Evolutionary conservation across 2,797 vertebrate genomes (phyloP).

Genomic region (Mallotus villosus): DNA sequence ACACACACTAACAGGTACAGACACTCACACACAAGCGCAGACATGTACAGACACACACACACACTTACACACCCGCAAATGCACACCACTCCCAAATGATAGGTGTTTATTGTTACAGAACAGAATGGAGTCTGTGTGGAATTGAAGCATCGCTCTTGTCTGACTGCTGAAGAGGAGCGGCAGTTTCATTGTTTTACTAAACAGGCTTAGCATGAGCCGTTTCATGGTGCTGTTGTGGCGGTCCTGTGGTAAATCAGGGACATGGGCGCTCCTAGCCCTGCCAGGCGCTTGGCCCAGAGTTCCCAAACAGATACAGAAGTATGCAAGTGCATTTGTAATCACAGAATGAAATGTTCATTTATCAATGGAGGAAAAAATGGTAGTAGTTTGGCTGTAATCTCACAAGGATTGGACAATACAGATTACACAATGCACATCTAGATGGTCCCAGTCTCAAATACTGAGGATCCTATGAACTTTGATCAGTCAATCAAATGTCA

Average conservation of each 20-base stretch:
- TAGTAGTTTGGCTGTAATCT: neutral
- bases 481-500: neutral
- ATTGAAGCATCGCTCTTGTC: conserved; percentile 29
- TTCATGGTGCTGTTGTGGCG: conserved; percentile 36
- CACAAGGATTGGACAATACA: neutral
- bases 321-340: neutral
- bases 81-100: neutral
- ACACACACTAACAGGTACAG: neutral
- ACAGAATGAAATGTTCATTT: neutral
- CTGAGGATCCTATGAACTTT: neutral
- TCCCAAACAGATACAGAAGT: neutral
- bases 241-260: conserved; percentile 2
- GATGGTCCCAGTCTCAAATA: neutral
- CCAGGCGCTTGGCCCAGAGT: neutral
- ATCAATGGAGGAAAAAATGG: neutral
- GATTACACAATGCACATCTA: neutral
- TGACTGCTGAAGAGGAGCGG: conserved; percentile 35
- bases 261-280: neutral
- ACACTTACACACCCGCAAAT: conserved; percentile 13
- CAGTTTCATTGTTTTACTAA: conserved; percentile 54
- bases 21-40: conserved; percentile 8
- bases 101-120: conserved; percentile 49
- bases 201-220: conserved; percentile 40
- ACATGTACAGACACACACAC: conserved; percentile 6
- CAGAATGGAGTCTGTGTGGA: conserved; percentile 62